Evolutionary conservation across 1,140 invertebrate genomes (phyloP), one percentile per base, ranked within the genome.

Genomic region (Psix sp.): DNA sequence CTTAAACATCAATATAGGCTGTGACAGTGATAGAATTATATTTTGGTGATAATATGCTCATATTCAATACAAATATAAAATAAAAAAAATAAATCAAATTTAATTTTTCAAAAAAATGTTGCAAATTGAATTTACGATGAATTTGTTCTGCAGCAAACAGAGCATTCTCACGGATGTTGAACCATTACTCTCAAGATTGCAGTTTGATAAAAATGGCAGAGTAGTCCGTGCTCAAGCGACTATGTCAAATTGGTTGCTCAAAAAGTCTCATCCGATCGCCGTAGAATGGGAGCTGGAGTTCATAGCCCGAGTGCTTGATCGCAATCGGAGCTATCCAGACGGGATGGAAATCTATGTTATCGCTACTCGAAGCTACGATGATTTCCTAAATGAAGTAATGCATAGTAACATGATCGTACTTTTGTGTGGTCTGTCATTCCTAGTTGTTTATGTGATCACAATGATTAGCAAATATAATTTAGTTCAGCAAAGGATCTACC

Each of bases 391-490:
- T 7, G 71, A 86, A 21, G 82, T 88, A 5, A 43, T 91, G 3
- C 80, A 87, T 20, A 88, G 83, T 33, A 90, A 91, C 63, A 82
- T 89, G 35, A 86, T 81, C 0, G 81, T 89, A 11, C 80, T 91
- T 0, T 84, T 86, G 9, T 86, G 84, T 21, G 90, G 90, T 5
- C 86, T 90, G 46, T 86, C 83, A 2, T 78, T 90, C 9, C 87
- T 91, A 15, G 86, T 89, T 35, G 66, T 89, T 24, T 91, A 89
- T 76, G 88, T 91, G 4, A 85, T 88, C 39, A 74, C 88, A 3
- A 89, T 90, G 80, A 85, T 91, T 11, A 89, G 90, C 7, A 86
- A 86, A 56, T 90, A 89, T 63, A 90, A 90, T 63, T 42, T 85
- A 3, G 80, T 90, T 1, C 85, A 90, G 49, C 89, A 90, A 56